Base-by-base conservation (phyloP, 2,113 vertebrate species). In the Sciurus niger region DNA sequence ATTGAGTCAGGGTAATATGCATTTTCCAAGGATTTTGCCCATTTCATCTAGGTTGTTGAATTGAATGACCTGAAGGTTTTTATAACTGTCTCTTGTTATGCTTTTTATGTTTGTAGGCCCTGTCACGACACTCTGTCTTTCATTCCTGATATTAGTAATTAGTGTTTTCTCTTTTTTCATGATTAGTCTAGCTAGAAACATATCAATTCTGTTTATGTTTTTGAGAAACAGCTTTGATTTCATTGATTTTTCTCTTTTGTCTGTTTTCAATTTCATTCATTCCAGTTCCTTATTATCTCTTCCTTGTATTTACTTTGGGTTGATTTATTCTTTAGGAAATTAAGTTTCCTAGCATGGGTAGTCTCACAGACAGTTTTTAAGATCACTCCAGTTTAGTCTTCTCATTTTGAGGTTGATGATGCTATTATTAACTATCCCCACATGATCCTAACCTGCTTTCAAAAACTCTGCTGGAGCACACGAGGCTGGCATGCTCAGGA, bases 11-110 rank as follows among this genome's bases (percentile, higher is more conserved):
- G 3, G 22, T 58, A 84, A 95, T 67, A 63, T 87, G 40, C 83
- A 8, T 40, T 92, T 89, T 89, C 18, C 9, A 55, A 92, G 63
- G 9, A 73, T n/a, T 51, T 67, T 65, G 5, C 34, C 58, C 67
- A 48, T 90, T 90, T 92, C 73, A 77, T 63, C 40, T 7, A 55
- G 24, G 68, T 72, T 85, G 34, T 55, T 86, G 30, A 93, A 93
- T 87, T 95, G 37, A 91, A 60, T 37, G 13, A 91, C n/a, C 37
- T 37, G 9, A 55, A 82, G 5, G 67, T 89, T 18, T 85, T 90
- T 20, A 34, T 46, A 70, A 76, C 12, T 46, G 43, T 80, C 65
- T 67, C 17, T 89, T 68, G 46, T 87, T 70, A 76, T 84, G 28
- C 34, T 68, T 90, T 30, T 51, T 60, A n/a, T 70, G 20, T 72